A percentile compares a stretch with the other conserved stretches of the same genome.
phyloP scores from a whole-genome alignment of 1,140 invertebrate genomes.

The Stratiolaelaps scimitus region DNA sequence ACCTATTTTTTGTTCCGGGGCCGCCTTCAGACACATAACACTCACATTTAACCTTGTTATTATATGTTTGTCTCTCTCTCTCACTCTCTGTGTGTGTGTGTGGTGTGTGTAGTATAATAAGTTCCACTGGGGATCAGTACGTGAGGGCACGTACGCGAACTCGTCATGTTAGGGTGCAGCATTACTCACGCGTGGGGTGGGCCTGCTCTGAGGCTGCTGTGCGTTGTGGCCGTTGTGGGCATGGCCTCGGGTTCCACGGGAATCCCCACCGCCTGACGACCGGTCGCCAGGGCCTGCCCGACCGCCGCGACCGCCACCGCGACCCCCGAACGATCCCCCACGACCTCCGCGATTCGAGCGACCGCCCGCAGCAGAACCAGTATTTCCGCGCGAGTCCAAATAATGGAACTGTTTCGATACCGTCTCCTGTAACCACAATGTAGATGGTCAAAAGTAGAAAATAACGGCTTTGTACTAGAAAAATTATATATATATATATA shows the following conservation, averaged over 20 bases:
- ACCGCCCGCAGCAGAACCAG: neutral
- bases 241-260: constrained; percentile 1
- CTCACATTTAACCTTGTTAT: too few species aligned
- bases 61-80: too few species aligned
- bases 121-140: too few species aligned
- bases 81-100: too few species aligned
- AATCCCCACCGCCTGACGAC: neutral
- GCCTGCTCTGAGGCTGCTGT: constrained; percentile 6
- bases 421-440: neutral
- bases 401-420: constrained; percentile 23
- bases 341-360: constrained; percentile 13
- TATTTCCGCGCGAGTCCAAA: constrained; percentile 11
- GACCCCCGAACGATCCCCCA: neutral
- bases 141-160: too few species aligned
- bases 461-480: too few species aligned
- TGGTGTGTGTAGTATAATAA: too few species aligned
- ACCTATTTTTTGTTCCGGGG: too few species aligned
- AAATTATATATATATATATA: neutral
- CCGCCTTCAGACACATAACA: too few species aligned
- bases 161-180: neutral
- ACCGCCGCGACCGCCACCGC: constrained; percentile 11
- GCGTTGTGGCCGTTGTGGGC: constrained; percentile 6
- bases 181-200: constrained; percentile 4
- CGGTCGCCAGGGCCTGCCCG: neutral
- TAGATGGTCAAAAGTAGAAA: neutral